Base-by-base conservation (phyloP, 2,113 vertebrate species). In the Pseudorectes ferrugineus region DNA sequence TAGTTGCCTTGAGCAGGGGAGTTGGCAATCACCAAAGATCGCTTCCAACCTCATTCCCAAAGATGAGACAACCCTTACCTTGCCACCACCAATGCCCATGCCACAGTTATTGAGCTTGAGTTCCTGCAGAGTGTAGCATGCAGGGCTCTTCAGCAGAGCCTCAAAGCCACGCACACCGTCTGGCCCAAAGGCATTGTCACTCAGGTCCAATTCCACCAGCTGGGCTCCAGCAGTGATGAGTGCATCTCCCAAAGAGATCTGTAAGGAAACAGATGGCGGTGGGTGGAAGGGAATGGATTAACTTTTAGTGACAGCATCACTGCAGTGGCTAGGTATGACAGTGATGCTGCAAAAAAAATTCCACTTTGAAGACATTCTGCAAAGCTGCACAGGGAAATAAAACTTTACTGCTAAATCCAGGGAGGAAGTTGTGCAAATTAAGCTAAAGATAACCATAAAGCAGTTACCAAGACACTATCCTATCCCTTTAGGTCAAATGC, bases 141-240 rank as follows among this genome's bases (percentile, higher is more conserved):
- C 67, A 0, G 98, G 68, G 95, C 99, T 99, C 97, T 99, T 99
- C 54, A 99, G 98, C 93, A 99, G 94, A 3, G 94, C 97, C 97
- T 99, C 99, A 14, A 99, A 99, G 91, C 99, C 99, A 85, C 97
- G 98, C 36, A 99, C 99, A 0, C 99, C 99, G 0, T 99, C 99
- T 0, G 99, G 99, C 35, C 99, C 99, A n/a, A 99, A 99, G 5
- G 99, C 99, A 5, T 99, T 99, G 97, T 99, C 99, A 48, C 99
- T 99, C 70, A 99, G 98, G 96, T 99, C 99, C 92, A 99, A 93
- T 82, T 99, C 98, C 14, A 98, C 98, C 76, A 99, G 98, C 73
- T 98, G 98, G 21, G 99, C 99, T 51, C 99, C 98, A 2, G 99
- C 99, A 40, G 97, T 96, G 94, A 99, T 98, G 59, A 99, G 96